These are phyloP conservation scores for Bombus waltoni DNA, from an alignment of 1,140 invertebrate species.

Conservation along the genomic window DNA sequence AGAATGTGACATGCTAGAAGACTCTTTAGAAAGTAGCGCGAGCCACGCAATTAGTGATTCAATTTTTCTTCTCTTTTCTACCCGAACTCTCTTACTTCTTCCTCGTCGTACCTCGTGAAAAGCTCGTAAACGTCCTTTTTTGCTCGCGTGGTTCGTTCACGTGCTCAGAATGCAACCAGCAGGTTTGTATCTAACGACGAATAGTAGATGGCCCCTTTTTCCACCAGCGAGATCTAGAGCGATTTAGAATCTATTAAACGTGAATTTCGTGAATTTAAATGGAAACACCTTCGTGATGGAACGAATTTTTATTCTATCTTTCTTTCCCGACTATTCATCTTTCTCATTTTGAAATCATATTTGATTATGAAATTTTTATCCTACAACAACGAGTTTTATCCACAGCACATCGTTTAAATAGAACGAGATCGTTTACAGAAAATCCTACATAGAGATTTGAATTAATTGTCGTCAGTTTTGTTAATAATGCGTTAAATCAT, in stretches of 20 bases:
- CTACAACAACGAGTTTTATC: neutral
- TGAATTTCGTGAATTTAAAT: slow-evolving; percentile 15
- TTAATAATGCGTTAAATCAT: neutral
- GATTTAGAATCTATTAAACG: slow-evolving; percentile 40
- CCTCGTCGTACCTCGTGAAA: neutral
- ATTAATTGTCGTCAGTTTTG: neutral
- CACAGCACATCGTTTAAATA: neutral
- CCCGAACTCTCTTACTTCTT: neutral
- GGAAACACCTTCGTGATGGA: neutral
- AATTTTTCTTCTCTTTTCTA: neutral
- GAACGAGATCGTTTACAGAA: neutral
- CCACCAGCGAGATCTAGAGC: neutral
- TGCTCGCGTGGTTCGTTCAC: slow-evolving; percentile 5
- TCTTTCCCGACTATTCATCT: neutral
- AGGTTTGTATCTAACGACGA: slow-evolving; percentile 42
- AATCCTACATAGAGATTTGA: neutral
- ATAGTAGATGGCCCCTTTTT: slow-evolving; percentile 13
- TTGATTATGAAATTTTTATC: neutral
- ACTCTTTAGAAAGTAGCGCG: neutral
- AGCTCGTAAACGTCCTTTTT: neutral
- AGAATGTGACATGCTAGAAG: neutral
- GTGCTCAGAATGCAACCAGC: slow-evolving; percentile 38
- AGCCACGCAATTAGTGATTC: neutral
- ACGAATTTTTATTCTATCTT: neutral
- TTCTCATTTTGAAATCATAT: neutral